phyloP scores from a whole-genome alignment of 2,113 vertebrate genomes.

The Otis tarda region DNA sequence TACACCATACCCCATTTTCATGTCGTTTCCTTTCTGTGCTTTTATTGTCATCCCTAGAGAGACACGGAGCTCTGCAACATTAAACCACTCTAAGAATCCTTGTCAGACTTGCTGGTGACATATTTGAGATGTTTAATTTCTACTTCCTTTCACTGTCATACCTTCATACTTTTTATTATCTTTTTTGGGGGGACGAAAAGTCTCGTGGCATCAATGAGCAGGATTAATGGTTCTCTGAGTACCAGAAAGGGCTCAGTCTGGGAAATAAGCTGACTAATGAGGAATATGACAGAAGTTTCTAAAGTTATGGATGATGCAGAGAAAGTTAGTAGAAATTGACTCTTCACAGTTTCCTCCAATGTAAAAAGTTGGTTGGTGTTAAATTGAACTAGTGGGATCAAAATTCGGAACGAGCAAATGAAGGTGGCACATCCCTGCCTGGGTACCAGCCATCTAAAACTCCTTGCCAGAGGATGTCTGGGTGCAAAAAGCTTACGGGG shows the following conservation, averaged over 20 bases:
- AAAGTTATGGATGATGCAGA: background rate
- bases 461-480: background rate
- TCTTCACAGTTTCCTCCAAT: background rate
- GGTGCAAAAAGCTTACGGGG: background rate
- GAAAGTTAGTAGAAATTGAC: background rate
- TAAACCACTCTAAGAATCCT: background rate
- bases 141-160: background rate
- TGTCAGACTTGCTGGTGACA: background rate
- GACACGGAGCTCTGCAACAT: background rate
- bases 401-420: background rate
- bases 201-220: background rate
- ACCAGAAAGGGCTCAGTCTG: background rate
- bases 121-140: background rate
- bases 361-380: background rate
- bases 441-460: background rate
- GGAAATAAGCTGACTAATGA: background rate
- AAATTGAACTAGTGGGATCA: background rate
- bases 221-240: background rate
- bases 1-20: too few species aligned
- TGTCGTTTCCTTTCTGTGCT: background rate
- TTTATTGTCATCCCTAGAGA: background rate
- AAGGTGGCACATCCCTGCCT: background rate
- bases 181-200: background rate
- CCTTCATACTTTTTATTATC: background rate
- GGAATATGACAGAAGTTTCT: background rate